Base-by-base conservation (phyloP, 2,888 invertebrate species). In the Octodonta nipae region DNA sequence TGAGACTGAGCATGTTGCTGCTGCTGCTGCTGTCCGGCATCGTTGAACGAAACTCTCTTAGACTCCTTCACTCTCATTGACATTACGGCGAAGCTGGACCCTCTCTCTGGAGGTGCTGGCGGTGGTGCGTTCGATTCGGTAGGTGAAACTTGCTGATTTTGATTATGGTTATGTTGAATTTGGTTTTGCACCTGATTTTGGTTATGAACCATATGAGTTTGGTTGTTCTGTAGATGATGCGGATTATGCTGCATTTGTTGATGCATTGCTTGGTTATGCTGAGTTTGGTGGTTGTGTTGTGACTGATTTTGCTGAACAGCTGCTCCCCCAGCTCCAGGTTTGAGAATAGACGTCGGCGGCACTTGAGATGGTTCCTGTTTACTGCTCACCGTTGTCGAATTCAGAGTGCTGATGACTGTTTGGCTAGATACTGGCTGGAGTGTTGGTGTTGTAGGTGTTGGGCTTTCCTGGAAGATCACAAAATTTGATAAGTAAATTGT, bases 61-160 rank as follows among this genome's bases (percentile, higher is more conserved):
- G 50, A 54, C 16, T 61, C 62, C 41, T 61, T 60, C 10, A 53
- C 50, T 28, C 62, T 48, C 54, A 63, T 81, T 5, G 75, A 77
- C 83, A 87, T 85, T 15, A 84, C 75, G 3, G 83, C 75, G 60
- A 85, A 91, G 25, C 88, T 88, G 14, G 87, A 87, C 35, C 85
- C 86, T 40, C 89, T 73, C 58, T 87, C 85, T 2, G 89, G 89
- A 13, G 88, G 87, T 26, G 80, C 73, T 1, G 85, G 79, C 31
- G 80, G 73, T 1, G 85, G 79, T 31, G 79, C 71, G 15, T 41
- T 48, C 6, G 40, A 35, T 31, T 61, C 63, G 15, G 44, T 43
- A 15, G 49, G 45, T 7, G 50, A 41, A 3, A 39, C 46, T 41
- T 36, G 51, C 34, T 32, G 42, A 41, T 34, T 30, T n/a, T 42